These are phyloP conservation scores for Caenorhabditis angaria DNA, from an alignment of 2,888 invertebrate genomes.

Conservation along the genomic window DNA sequence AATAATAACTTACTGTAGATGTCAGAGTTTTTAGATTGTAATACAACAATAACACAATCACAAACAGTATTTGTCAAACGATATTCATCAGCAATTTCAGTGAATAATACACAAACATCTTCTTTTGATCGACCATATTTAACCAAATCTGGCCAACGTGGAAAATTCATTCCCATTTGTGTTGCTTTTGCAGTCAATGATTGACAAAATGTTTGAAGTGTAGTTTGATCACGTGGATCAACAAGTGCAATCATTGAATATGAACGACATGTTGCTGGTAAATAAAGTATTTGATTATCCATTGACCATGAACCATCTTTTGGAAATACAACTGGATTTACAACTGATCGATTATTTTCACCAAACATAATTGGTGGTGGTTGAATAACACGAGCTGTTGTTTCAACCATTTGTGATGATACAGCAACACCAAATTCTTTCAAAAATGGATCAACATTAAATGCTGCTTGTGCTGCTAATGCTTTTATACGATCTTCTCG, in stretches of 20 bases:
- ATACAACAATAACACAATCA: conserved; percentile 64
- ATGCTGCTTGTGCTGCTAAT: conserved; percentile 61
- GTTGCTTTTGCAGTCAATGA: conserved; percentile 56
- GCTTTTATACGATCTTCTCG: conserved; percentile 61
- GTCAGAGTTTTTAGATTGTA: conserved; percentile 64
- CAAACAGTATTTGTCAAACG: conserved; percentile 51
- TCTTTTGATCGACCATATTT: conserved; percentile 57
- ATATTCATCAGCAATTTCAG: conserved; percentile 59
- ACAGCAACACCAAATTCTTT: conserved; percentile 62
- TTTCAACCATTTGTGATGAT: conserved; percentile 61
- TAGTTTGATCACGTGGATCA: conserved; percentile 55
- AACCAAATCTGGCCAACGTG: conserved; percentile 66
- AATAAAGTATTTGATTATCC: conserved; percentile 63
- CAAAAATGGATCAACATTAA: conserved; percentile 64
- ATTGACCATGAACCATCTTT: conserved; percentile 67
- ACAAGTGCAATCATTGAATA: conserved; percentile 66
- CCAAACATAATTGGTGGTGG: conserved; percentile 67
- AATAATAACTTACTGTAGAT: conserved; percentile 59
- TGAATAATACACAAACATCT: conserved; percentile 51
- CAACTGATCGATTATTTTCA: conserved; percentile 47
- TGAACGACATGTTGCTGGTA: conserved; percentile 59
- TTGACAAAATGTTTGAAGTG: conserved; percentile 60
- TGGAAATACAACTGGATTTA: conserved; percentile 59
- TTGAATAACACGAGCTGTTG: conserved; percentile 63
- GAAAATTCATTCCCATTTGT: conserved; percentile 66